Evolutionary conservation across 2,888 invertebrate species (phyloP).

Genomic region (Notodonta dromedarius): DNA sequence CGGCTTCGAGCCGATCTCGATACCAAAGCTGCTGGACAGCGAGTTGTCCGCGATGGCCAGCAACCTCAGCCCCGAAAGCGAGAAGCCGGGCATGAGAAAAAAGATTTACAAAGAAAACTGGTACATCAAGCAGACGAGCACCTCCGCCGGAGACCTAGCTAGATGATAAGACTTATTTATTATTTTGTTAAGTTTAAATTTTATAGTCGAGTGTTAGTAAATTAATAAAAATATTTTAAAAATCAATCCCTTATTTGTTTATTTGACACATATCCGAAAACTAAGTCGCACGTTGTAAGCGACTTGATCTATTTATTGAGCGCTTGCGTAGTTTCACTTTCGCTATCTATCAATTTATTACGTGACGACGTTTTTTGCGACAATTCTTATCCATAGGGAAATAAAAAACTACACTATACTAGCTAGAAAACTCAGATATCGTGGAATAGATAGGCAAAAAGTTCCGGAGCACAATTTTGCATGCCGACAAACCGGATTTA

Average conservation of each 20-base stretch:
- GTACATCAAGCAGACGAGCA: conserved; percentile 76
- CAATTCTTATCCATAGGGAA: conserved; percentile 49
- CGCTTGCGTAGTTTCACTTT: conserved; percentile 69
- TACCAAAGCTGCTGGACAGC: conserved; percentile 70
- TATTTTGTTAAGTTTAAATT: conserved; percentile 50
- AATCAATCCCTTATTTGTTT: conserved; percentile 26
- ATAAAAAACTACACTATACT: conserved; percentile 50
- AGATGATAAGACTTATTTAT: conserved; percentile 73
- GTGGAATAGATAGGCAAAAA: conserved; percentile 59
- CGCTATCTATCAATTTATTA: conserved; percentile 70
- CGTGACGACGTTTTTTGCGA: conserved; percentile 66
- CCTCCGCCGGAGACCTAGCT: conserved; percentile 64
- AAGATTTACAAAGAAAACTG: conserved; percentile 78
- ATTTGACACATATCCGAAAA: conserved; percentile 16
- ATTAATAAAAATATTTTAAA: conserved; percentile 32
- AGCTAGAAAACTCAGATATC: conserved; percentile 57
- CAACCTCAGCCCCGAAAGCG: conserved; percentile 69
- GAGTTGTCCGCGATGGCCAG: conserved; percentile 75
- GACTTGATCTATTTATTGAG: conserved; percentile 29
- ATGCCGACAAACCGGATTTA: conserved; percentile 39
- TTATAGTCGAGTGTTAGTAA: conserved; percentile 43
- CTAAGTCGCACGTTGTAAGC: conserved; percentile 15
- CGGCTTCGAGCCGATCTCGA: conserved; percentile 73
- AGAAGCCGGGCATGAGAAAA: conserved; percentile 71
- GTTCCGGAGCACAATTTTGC: conserved; percentile 51